Percentiles rank a stretch among this genome's conserved stretches.
phyloP scores from a whole-genome alignment of 1,140 invertebrate genomes.

The Drosophila obscura region DNA sequence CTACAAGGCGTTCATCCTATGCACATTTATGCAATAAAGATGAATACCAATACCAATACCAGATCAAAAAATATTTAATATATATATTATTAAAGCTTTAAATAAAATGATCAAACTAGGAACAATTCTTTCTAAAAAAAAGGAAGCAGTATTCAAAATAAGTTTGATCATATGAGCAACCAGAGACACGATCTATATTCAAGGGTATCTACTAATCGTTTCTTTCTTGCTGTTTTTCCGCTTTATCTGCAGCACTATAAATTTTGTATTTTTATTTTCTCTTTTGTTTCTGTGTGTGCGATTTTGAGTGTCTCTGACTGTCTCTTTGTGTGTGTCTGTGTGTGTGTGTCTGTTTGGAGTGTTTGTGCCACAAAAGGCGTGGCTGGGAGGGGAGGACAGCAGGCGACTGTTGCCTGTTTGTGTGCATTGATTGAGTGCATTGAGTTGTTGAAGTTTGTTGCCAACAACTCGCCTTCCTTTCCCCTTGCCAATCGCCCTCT shows the following conservation, averaged over 20 bases:
- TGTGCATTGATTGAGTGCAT: conserved; percentile 80
- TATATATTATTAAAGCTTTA: no score
- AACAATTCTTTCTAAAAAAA: no score
- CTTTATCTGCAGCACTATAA: conserved; percentile 68
- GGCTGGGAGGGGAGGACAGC: no score
- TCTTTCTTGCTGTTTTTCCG: conserved; percentile 30
- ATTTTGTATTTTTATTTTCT: conserved; percentile 45
- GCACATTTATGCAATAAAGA: no score
- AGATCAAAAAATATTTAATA: no score
- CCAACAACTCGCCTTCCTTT: conserved; percentile 16
- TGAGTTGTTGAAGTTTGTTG: conserved; percentile 78
- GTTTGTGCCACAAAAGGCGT: conserved; percentile 72
- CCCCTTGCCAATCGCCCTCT: neutral
- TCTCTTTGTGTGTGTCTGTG: conserved; percentile 48
- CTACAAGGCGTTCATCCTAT: no score
- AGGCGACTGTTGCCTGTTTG: conserved; percentile 47
- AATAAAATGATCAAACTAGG: no score
- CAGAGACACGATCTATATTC: no score
- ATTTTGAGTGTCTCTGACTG: neutral
- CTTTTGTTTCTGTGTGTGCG: conserved; percentile 49
- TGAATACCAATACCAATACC: no score
- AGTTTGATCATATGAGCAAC: no score
- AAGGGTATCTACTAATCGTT: neutral
- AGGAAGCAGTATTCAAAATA: no score
- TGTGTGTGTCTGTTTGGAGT: conserved; percentile 69